A percentile compares a stretch with the other conserved stretches of the same genome.
Evolutionary conservation across 1,140 invertebrate species (phyloP).

Genomic region (Nasonia vitripennis): DNA sequence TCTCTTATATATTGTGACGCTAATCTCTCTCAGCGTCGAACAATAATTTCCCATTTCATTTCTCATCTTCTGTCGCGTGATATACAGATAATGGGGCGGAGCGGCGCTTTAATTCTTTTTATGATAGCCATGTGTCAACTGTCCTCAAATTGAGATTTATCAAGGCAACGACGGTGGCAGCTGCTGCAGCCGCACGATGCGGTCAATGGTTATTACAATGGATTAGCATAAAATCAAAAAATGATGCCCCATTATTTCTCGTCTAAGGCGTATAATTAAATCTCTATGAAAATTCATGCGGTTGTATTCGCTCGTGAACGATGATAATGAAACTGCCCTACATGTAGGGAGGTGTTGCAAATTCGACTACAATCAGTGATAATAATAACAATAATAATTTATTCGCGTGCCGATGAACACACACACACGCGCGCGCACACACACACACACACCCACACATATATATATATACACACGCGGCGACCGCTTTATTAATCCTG

Average conservation of each 20-base stretch:
- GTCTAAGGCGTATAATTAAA: neutral
- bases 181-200: neutral
- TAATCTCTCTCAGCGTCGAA: neutral
- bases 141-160: constrained; percentile 25
- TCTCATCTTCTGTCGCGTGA: neutral
- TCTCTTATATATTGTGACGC: neutral
- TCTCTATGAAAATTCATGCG: neutral
- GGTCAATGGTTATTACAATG: neutral
- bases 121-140: neutral
- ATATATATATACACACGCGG: too few species aligned
- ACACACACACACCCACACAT: too few species aligned
- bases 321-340: too few species aligned
- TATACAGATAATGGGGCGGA: constrained; percentile 4
- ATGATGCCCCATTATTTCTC: neutral
- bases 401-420: too few species aligned
- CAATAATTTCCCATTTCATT: constrained; percentile 11
- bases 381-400: too few species aligned
- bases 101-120: constrained; percentile 11
- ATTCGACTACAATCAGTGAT: too few species aligned
- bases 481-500: neutral
- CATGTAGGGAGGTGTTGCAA: too few species aligned
- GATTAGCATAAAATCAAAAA: constrained; percentile 5
- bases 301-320: neutral
- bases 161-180: neutral
- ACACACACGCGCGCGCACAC: too few species aligned